Conservation (phyloP, 2,113 vertebrate genomes). For the Strigops habroptila region DNA sequence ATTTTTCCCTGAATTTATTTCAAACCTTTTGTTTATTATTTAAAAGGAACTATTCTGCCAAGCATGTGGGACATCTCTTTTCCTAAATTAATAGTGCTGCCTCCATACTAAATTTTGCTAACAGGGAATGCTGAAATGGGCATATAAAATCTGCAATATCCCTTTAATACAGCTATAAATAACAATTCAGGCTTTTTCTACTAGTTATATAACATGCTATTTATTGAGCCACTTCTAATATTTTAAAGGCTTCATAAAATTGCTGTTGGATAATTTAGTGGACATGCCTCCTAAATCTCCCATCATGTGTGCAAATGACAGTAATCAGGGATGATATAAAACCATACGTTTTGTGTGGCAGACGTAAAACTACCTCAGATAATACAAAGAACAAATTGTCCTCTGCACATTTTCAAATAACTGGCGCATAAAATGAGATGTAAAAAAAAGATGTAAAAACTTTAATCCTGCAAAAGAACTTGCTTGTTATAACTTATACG, state of each 20-base stretch:
- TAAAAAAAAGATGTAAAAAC: neutral
- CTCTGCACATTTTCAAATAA: neutral
- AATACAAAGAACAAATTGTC: neutral
- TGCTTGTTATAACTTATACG: neutral
- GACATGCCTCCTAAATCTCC: neutral
- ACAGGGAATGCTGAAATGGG: neutral
- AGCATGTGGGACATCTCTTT: neutral
- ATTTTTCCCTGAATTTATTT: neutral
- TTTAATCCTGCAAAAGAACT: neutral
- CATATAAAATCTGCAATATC: neutral
- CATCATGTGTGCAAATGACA: neutral
- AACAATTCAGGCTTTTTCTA: neutral
- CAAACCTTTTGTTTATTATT: neutral
- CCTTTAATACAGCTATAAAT: slow-evolving; percentile 12
- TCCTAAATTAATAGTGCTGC: neutral
- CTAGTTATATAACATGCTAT: neutral
- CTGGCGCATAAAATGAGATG: neutral
- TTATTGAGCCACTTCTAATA: neutral
- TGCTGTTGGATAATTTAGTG: neutral
- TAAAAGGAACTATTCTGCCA: neutral
- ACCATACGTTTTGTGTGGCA: neutral
- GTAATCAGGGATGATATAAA: neutral
- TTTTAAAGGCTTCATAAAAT: neutral
- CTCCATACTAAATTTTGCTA: neutral
- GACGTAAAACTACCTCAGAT: neutral